Evolutionary conservation across 2,797 vertebrate species (phyloP).

Genomic region (Oreonectes daqikongensis): DNA sequence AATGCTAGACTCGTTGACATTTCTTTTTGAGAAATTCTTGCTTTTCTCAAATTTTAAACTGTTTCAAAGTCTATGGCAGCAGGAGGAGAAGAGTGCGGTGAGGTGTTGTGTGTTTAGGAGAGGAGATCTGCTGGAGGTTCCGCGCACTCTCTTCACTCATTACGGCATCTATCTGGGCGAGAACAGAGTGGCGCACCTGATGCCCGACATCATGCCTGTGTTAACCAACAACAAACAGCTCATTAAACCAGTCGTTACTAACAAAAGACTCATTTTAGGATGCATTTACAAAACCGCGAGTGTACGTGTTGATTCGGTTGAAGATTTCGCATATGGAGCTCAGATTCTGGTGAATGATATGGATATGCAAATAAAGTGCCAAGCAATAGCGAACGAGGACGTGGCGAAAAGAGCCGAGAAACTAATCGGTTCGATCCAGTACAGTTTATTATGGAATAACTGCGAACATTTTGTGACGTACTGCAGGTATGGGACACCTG

Average conservation of each 20-base stretch:
- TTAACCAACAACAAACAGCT: conserved; percentile 75
- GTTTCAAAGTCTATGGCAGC: conserved; percentile 55
- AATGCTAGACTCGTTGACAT: conserved; percentile 51
- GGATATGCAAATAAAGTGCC: conserved; percentile 72
- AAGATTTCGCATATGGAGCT: conserved; percentile 91
- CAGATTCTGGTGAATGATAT: conserved; percentile 81
- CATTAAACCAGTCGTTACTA: conserved; percentile 82
- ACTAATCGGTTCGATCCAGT: conserved; percentile 79
- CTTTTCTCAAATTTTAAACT: conserved; percentile 74
- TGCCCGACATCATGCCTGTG: conserved; percentile 91
- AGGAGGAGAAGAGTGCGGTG: conserved; percentile 46
- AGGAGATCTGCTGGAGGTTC: conserved; percentile 91
- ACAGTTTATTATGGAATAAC: conserved; percentile 96
- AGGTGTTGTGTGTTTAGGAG: conserved; percentile 62
- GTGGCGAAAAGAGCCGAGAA: conserved; percentile 84
- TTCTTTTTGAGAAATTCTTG: conserved; percentile 37
- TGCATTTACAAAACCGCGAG: conserved; percentile 83
- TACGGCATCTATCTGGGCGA: conserved; percentile 93
- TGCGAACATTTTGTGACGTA: conserved; percentile 94
- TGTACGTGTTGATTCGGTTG: conserved; percentile 88
- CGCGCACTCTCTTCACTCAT: conserved; percentile 88
- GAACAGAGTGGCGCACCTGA: conserved; percentile 89
- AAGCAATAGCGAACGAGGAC: conserved; percentile 77
- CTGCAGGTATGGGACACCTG: conserved; percentile 85
- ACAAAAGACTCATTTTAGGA: conserved; percentile 87